These are phyloP conservation scores for Caerostris extrusa DNA, from an alignment of 1,140 invertebrate genomes.

Conservation along the genomic window DNA sequence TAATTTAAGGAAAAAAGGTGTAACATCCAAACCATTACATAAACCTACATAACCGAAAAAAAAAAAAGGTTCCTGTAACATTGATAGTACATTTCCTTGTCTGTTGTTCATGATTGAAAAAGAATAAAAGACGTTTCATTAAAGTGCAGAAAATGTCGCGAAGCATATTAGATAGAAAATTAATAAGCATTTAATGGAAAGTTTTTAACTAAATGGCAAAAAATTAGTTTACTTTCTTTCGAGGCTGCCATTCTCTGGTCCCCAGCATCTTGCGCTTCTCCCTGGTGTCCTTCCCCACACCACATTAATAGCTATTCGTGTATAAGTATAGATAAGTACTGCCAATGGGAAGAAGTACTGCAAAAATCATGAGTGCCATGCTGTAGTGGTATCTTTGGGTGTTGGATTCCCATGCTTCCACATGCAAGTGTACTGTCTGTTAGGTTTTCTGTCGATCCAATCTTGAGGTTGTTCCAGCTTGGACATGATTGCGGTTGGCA, in stretches of 20 bases:
- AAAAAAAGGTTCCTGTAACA: too few species aligned
- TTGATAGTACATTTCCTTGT: too few species aligned
- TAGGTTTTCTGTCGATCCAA: conserved; percentile 85
- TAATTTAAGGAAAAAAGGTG: too few species aligned
- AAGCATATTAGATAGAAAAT: too few species aligned
- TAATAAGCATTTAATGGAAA: too few species aligned
- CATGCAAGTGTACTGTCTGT: conserved; percentile 82
- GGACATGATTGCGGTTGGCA: conserved; percentile 89
- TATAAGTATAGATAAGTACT: conserved; percentile 92
- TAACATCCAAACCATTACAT: too few species aligned
- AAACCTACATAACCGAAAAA: too few species aligned
- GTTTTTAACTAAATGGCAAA: too few species aligned
- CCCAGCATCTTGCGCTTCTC: conserved; percentile 90
- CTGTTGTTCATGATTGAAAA: too few species aligned
- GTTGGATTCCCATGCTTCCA: conserved; percentile 79
- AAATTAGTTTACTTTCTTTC: conserved; percentile 88
- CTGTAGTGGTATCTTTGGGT: conserved; percentile 87
- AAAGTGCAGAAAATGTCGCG: too few species aligned
- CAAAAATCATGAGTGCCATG: conserved; percentile 88
- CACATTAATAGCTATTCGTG: conserved; percentile 90
- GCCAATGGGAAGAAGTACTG: conserved; percentile 92
- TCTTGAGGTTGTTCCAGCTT: conserved; percentile 83
- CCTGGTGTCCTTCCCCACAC: conserved; percentile 93
- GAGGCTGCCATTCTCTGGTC: conserved; percentile 91
- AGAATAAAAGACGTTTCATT: too few species aligned